A percentile compares a stretch with the other conserved stretches of the same genome.
phyloP scores from a whole-genome alignment of 2,113 vertebrate species.

The Pedetes capensis region DNA sequence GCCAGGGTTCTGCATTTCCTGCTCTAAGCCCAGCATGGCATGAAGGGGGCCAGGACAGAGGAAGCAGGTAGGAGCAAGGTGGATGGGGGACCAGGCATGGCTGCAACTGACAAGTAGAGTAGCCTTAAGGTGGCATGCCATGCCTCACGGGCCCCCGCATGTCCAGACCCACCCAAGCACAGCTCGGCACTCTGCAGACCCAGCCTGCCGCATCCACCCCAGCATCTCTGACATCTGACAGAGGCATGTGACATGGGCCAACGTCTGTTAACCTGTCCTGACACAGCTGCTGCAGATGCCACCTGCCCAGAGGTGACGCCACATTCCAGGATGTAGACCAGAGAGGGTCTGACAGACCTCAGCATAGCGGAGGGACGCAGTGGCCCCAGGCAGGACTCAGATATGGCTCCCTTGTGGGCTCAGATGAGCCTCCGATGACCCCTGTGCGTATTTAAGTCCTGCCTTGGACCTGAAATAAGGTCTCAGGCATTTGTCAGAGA shows the following conservation, averaged over 20 bases:
- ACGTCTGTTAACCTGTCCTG: background rate
- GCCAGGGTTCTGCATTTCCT: background rate
- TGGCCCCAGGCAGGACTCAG: too few species aligned
- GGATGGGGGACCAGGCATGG: background rate
- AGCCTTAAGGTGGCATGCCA: background rate
- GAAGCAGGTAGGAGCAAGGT: background rate
- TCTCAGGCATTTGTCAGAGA: background rate
- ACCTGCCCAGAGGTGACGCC: background rate
- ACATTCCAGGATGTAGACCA: background rate
- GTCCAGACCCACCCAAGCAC: background rate
- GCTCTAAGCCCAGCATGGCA: background rate
- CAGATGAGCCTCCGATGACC: background rate
- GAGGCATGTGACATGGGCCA: background rate
- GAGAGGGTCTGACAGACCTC: background rate
- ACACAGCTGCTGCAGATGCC: background rate
- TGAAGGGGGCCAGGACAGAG: background rate
- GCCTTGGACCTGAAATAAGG: background rate
- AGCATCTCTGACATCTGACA: background rate
- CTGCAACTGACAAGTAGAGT: background rate
- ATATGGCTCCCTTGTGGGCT: too few species aligned
- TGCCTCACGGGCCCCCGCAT: accelerated
- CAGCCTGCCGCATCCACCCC: background rate
- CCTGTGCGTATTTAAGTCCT: background rate
- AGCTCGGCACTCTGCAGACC: background rate
- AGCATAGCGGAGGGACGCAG: background rate